Evolutionary conservation across 2,113 vertebrate genomes (phyloP), one percentile per base, ranked within the genome.

Genomic region (Puntigrus tetrazona): DNA sequence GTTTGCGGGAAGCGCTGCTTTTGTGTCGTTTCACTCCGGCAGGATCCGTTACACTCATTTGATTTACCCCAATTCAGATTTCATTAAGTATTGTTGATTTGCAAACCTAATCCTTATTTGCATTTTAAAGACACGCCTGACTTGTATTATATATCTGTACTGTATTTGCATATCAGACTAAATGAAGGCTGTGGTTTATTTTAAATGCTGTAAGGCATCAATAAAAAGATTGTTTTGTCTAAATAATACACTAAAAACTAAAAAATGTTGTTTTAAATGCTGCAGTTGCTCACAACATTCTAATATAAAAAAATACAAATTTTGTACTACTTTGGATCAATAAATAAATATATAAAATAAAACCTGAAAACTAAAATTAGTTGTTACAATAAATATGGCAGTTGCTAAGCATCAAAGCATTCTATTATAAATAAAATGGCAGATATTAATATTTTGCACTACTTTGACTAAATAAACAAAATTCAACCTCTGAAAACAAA

Each of bases 71-170:
- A 85, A 85, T 52, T 50, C 31, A 47, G 45, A 73, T 20, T 29
- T 16, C 41, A 41, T 20, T 36, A 25, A 38, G 14, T 29, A 29
- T 34, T 27, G 25, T 38, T 47, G 47, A 84, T 84, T 84, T 50
- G 22, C 20, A 69, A 22, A 14, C 41, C 16, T 2, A 27, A 47
- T 47, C 29, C 75, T 81, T 55, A 72, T 91, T 88, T 91, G 61
- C 86, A 73, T 92, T 38, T 82, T 63, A 81, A 63, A 27, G 50
- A 55, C 34, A 7, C 45, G 36, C 45, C 34, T 47, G 76, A 25
- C 55, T 25, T 75, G 29, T 59, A 67, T 69, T 85, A 85, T 76
- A 69, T 76, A 57, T 67, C 41, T 6, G 14, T 67, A 7, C 11
- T 75, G 25, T 67, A 72, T 87, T 90, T 86, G 72, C 45, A 82